Conservation (phyloP, 92 coral and sea anemone genomes). For the Meandrina meandrites region DNA sequence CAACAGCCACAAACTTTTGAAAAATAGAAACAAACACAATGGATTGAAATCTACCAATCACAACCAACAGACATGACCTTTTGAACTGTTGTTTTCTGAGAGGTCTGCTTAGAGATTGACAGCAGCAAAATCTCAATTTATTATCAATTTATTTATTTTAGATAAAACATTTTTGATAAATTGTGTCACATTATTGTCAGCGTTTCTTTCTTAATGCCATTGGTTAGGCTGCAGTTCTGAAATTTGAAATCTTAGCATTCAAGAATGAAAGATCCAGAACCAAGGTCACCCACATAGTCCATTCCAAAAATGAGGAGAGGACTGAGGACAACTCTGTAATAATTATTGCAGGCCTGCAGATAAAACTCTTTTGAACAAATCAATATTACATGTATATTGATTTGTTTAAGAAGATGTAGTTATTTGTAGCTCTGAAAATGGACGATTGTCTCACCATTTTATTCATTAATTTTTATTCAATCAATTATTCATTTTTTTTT, state of each 20-base stretch:
- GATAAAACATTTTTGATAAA: no score
- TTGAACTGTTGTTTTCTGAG: no score
- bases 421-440: background rate
- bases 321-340: background rate
- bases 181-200: background rate
- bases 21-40: no score
- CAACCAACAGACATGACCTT: no score
- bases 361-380: background rate
- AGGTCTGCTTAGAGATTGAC: no score
- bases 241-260: constrained; percentile 11
- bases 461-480: no score
- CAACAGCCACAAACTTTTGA: no score
- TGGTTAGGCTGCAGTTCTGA: background rate
- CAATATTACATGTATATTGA: background rate
- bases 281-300: constrained; percentile 7
- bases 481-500: no score
- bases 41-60: no score
- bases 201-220: background rate
- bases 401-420: background rate
- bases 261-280: constrained; percentile 30
- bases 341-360: background rate
- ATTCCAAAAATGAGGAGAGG: constrained; percentile 11
- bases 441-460: background rate
- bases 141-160: no score
- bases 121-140: no score